phyloP scores from a whole-genome alignment of 2,888 invertebrate genomes.

The Rosalia funebris region DNA sequence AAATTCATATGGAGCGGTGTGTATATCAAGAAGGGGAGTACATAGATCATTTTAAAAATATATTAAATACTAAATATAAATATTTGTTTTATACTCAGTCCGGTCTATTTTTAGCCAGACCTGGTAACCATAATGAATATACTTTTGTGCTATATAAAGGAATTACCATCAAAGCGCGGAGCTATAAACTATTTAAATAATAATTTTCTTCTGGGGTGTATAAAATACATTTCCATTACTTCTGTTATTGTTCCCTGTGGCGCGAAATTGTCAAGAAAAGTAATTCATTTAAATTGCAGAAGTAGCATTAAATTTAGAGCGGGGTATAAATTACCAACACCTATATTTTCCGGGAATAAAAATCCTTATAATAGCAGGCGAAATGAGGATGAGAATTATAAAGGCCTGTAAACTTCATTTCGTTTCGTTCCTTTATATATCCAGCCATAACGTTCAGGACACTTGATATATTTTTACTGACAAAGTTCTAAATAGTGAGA shows the following conservation, averaged over 20 bases:
- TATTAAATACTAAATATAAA: too few relatives aligned
- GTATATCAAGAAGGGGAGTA: too few relatives aligned
- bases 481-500: too few relatives aligned
- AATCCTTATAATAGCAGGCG: conserved; percentile 16
- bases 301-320: conserved; percentile 27
- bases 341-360: conserved; percentile 23
- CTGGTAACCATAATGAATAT: too few relatives aligned
- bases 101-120: too few relatives aligned
- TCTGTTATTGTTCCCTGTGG: conserved; percentile 27
- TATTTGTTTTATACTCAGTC: too few relatives aligned
- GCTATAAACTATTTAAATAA: conserved; percentile 7
- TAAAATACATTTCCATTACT: conserved; percentile 26
- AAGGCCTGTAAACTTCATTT: conserved; percentile 16
- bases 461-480: too few relatives aligned
- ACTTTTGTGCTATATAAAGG: too few relatives aligned
- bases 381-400: conserved; percentile 16
- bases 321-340: conserved; percentile 30
- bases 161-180: neutral
- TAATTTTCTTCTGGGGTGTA: conserved; percentile 10
- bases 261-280: conserved; percentile 31
- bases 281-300: conserved; percentile 32
- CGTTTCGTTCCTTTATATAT: conserved; percentile 1
- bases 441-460: too few relatives aligned
- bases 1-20: too few relatives aligned
- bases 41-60: too few relatives aligned